Base-by-base conservation (phyloP, 2,888 invertebrate species). In the Digitonthophagus gazella region DNA sequence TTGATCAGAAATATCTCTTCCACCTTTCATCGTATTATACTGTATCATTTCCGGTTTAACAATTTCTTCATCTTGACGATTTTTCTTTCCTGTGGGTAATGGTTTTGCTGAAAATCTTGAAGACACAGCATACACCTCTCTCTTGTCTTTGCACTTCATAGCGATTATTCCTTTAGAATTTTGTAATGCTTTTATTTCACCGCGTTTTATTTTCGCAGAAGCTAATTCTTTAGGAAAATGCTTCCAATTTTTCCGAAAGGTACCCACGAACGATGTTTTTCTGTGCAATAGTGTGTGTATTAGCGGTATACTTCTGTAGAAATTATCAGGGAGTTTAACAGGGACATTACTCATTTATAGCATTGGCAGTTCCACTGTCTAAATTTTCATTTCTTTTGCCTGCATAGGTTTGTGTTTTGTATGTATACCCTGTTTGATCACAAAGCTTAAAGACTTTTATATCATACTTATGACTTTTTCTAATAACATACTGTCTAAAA, bases 341-440 rank as follows among this genome's bases (percentile, higher is more conserved):
- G 15, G 15, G 58, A 58, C 58, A 58, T 15, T 16, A 58, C 58
- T 16, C 8, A 58, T 18, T 58, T 58, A 11, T 18, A 58, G 15
- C 15, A 58, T 15, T 58, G 16, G 15, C 11, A 58, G 16, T 15
- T 22, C 22, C 22, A 22, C 3, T 22, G 6, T 22, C 22, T 22
- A 22, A 22, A 58, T 58, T 6, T 58, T 58, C 58, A 58, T 58
- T 58, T 58, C 18, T 58, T 11, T 58, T 14, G 15, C 58, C 58
- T 16, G 58, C 15, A 58, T 58, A 58, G 15, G 15, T 8, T 16
- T 18, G 8, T 16, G 18, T n/a, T 58, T 58, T 58, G 4, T 58
- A 58, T n/a, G 58, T 58, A 58, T 58, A 58, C 11, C 58, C 58
- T 58, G 58, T 18, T 16, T 58, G 58, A 58, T 58, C 58, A 58